These are phyloP conservation scores for Sminthurides bifidus DNA, from an alignment of 1,140 invertebrate genomes.

Conservation along the genomic window DNA sequence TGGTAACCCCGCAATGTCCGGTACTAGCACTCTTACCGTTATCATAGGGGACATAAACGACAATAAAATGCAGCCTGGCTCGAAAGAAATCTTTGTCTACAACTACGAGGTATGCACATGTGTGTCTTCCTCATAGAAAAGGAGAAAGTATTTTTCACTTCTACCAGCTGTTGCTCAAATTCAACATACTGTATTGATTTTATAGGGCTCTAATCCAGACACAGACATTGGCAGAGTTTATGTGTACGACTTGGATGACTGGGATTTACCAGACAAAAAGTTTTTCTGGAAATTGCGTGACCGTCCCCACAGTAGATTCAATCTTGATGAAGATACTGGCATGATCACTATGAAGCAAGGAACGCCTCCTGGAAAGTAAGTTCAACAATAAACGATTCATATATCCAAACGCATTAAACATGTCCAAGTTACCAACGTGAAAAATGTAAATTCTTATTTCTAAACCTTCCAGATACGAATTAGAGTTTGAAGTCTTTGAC, in stretches of 20 bases:
- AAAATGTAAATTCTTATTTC: background rate
- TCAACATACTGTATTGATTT: constrained; percentile 19
- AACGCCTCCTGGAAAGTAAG: constrained; percentile 65
- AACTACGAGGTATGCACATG: constrained; percentile 59
- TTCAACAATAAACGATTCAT: background rate
- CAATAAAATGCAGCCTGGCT: constrained; percentile 91
- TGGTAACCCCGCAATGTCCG: constrained; percentile 78
- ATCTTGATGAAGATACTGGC: constrained; percentile 77
- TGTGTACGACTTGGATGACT: constrained; percentile 92
- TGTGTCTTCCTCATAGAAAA: background rate
- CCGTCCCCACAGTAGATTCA: constrained; percentile 60
- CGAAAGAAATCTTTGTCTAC: constrained; percentile 92
- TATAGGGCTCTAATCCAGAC: constrained; percentile 74
- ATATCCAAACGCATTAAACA: background rate
- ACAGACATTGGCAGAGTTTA: constrained; percentile 90
- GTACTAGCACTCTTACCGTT: constrained; percentile 85
- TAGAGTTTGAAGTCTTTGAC: constrained; percentile 87
- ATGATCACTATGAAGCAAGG: constrained; percentile 91
- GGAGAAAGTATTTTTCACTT: background rate
- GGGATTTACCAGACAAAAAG: constrained; percentile 93
- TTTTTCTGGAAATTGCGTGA: constrained; percentile 82
- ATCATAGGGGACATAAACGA: constrained; percentile 94
- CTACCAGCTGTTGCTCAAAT: background rate
- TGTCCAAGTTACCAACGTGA: background rate
- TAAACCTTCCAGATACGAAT: constrained; percentile 43